Base-by-base conservation (phyloP, 2,797 vertebrate genomes). In the Adrianichthys oophorus region DNA sequence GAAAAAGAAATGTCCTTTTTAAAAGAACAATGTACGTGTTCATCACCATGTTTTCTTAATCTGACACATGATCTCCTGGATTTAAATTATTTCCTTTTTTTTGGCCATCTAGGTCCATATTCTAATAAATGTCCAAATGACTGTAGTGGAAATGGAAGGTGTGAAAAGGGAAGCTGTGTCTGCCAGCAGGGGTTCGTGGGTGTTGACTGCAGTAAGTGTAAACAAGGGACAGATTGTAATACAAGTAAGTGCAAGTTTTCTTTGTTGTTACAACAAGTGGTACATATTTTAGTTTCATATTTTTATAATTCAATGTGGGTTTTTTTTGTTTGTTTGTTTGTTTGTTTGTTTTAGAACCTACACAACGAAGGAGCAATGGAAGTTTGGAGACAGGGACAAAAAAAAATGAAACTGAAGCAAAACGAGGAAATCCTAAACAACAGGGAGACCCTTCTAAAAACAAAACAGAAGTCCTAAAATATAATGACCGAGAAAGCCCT, bases 171-270 rank as follows among this genome's bases (percentile, higher is more conserved):
- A 1, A 88, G 89, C 79, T 97, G 95, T 65, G 15, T 85, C 60
- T 96, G 94, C 68, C 83, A 90, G 59, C 84, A 89, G 15, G 93
- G 93, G 70, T 95, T 91, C 49, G 58, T 57, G 1, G 93, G 94
- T 17, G 72, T 74, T 41, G 94, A 94, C 79, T 97, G 95, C 74
- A 77, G 89, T 76, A 62, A 74, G 61, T 89, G 74, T 90, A 84
- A 64, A 73, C 87, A 26, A 70, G 89, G 85, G 65, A 52, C 16
- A 3, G 78, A 85, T 7, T 92, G 90, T 70, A 68, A 49, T 49
- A 87, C 70, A 72, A 87, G 82, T 88, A 77, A 87, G 76, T 87
- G 42, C 50, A 4, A 21, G 2, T 49, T 15, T 60, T 13, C n/a
- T 26, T 5, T 59, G 5, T 48, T 62, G 52, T 53, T 41, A 44